A percentile compares a stretch with the other conserved stretches of the same genome.
These are phyloP conservation scores for Hypomecis punctinalis DNA, from an alignment of 2,888 invertebrate species.

Conservation along the genomic window DNA sequence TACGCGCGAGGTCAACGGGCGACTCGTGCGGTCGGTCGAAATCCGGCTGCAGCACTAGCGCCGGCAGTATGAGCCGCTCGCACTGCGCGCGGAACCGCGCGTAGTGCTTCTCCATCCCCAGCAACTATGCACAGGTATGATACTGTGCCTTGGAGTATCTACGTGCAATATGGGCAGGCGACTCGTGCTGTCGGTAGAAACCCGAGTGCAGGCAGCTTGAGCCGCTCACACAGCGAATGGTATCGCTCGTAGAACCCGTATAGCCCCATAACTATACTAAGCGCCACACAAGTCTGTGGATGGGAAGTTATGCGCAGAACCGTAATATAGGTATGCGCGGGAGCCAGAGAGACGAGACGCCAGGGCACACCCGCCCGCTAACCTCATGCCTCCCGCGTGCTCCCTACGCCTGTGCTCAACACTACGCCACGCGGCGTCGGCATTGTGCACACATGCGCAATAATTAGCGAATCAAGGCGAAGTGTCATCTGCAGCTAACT, in stretches of 20 bases:
- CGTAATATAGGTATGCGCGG: too few species aligned
- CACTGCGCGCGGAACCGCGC: constrained; percentile 53
- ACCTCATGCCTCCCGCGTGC: too few species aligned
- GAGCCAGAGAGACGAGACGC: too few species aligned
- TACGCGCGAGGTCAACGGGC: constrained; percentile 48
- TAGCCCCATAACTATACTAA: constrained; percentile 63
- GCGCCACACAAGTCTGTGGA: too few species aligned
- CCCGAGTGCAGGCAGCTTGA: constrained; percentile 63
- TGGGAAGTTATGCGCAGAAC: too few species aligned
- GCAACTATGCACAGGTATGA: constrained; percentile 28
- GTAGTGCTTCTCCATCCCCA: constrained; percentile 63
- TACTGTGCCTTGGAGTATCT: not conserved
- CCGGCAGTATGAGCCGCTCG: constrained; percentile 58
- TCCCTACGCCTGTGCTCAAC: too few species aligned
- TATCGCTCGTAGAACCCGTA: constrained; percentile 61
- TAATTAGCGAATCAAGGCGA: too few species aligned
- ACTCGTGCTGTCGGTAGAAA: constrained; percentile 51
- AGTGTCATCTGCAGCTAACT: too few species aligned
- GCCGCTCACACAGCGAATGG: constrained; percentile 50
- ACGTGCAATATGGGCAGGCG: constrained; percentile 50
- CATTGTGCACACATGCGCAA: too few species aligned
- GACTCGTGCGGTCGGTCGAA: constrained; percentile 53
- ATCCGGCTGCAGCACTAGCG: constrained; percentile 62
- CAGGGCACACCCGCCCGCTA: too few species aligned
- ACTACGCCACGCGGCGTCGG: too few species aligned